Conservation (phyloP, 1,140 invertebrate genomes). For the Littorina saxatilis region DNA sequence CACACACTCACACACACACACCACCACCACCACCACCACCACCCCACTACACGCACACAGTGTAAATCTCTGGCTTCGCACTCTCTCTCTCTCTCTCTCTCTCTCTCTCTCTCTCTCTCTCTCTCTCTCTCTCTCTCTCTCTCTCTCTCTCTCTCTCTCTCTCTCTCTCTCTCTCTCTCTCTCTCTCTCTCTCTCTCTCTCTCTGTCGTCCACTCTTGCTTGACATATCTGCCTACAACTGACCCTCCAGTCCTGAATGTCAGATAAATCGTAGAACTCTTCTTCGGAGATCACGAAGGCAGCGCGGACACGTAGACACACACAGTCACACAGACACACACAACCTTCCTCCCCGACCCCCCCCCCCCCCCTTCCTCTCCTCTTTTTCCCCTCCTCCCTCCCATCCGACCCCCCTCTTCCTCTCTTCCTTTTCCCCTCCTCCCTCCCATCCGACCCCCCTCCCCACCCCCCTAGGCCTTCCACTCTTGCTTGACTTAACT, state of each 20-base stretch:
- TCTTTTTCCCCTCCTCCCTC: neutral
- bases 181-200: too few species aligned
- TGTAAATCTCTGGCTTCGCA: too few species aligned
- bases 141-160: too few species aligned
- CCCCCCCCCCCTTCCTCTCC: neutral
- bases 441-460: neutral
- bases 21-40: neutral
- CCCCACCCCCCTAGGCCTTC: neutral
- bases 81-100: too few species aligned
- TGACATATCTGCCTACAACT: too few species aligned
- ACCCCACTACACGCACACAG: too few species aligned
- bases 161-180: too few species aligned
- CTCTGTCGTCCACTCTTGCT: too few species aligned
- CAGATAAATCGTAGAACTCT: conserved; percentile 95
- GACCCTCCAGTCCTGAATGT: conserved; percentile 90
- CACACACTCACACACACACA: neutral
- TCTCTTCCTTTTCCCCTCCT: neutral
- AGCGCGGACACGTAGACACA: too few species aligned
- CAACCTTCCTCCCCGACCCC: neutral
- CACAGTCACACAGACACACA: conserved; percentile 47
- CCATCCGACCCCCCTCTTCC: neutral
- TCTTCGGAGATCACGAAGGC: conserved; percentile 99
- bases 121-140: too few species aligned
- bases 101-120: too few species aligned
- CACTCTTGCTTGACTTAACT: too few species aligned